Conservation (phyloP, 2,113 vertebrate genomes). For the Mus pahari region DNA sequence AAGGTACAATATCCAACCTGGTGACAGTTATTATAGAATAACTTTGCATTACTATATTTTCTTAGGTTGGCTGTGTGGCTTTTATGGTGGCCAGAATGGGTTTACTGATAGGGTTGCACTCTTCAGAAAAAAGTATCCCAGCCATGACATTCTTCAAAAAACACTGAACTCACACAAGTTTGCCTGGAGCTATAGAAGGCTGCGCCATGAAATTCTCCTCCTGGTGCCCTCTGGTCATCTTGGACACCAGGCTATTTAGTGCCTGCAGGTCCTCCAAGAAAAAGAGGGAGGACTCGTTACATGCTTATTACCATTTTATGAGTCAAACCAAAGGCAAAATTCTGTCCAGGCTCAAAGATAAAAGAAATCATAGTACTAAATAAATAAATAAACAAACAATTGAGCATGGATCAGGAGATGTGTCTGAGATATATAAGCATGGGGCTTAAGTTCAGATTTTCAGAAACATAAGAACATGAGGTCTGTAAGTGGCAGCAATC, state of each 20-base stretch:
- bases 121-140: neutral
- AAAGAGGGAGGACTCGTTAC: neutral
- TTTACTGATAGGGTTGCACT: neutral
- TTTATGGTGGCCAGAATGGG: neutral
- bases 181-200: accelerated
- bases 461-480: neutral
- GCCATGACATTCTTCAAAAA: neutral
- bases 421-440: neutral
- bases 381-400: neutral
- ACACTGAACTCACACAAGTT: neutral
- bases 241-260: neutral
- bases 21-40: neutral
- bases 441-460: neutral
- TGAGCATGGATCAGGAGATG: too few relatives aligned
- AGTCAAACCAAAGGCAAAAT: neutral
- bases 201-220: neutral
- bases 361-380: neutral
- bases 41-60: neutral
- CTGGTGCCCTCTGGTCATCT: neutral
- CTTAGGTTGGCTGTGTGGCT: neutral
- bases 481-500: neutral
- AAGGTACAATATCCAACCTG: neutral
- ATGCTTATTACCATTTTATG: neutral
- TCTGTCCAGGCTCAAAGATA: neutral
- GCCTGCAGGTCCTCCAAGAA: neutral